Conservation (phyloP, 2,113 vertebrate genomes). For the Nansenia antarctica region DNA sequence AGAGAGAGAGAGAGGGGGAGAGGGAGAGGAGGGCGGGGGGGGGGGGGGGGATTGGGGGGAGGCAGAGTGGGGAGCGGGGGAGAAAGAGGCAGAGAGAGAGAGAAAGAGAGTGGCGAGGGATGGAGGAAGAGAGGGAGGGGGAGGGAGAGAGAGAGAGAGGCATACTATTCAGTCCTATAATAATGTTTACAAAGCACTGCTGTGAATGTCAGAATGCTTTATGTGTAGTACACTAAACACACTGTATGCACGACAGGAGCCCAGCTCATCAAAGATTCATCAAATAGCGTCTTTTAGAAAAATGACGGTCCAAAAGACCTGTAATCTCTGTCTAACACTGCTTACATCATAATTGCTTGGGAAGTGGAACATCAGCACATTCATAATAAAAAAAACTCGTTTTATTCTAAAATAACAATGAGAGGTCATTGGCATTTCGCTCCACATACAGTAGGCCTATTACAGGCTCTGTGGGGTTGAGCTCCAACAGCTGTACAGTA, state of each 20-base stretch:
- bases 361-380: not conserved
- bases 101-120: conserved; percentile 7
- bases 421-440: not conserved
- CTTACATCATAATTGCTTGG: not conserved
- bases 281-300: conserved; percentile 1
- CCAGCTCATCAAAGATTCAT: conserved; percentile 41
- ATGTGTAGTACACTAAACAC: conserved; percentile 14
- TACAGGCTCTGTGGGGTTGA: no score
- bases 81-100: conserved; percentile 7
- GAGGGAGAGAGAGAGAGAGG: conserved; percentile 4
- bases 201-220: conserved; percentile 22
- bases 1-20: not conserved
- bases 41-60: not conserved
- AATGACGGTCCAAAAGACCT: conserved; percentile 1
- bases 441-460: no score
- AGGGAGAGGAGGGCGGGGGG: not conserved
- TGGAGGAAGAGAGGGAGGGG: not conserved
- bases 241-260: not conserved
- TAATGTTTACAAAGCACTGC: conserved; percentile 37
- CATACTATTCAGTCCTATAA: conserved; percentile 44
- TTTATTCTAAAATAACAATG: not conserved
- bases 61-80: not conserved
- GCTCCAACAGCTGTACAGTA: no score
- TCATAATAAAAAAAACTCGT: no score
- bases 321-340: conserved; percentile 8